phyloP scores from a whole-genome alignment of 1,140 invertebrate species.

The Bombus confusus region DNA sequence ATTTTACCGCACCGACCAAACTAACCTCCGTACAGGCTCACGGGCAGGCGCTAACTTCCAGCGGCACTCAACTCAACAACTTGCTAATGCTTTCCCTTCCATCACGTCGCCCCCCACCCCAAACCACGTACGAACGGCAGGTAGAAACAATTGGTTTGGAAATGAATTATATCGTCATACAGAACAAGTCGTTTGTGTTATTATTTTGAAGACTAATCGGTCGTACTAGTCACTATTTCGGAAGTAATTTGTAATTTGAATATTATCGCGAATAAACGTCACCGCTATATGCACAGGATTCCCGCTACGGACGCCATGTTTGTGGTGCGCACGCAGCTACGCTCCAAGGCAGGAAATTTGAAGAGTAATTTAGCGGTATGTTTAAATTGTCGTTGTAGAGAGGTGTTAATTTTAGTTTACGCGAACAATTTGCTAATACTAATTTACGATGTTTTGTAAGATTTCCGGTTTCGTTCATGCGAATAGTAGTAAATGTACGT shows the following conservation, averaged over 20 bases:
- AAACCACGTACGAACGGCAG: background rate
- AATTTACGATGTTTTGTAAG: background rate
- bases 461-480: background rate
- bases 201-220: background rate
- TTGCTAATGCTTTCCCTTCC: constrained; percentile 65
- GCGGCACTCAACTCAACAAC: constrained; percentile 58
- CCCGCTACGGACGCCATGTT: constrained; percentile 41
- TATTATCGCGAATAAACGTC: background rate
- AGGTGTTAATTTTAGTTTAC: background rate
- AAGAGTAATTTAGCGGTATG: background rate
- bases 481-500: background rate
- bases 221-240: background rate
- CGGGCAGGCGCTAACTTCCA: constrained; percentile 64
- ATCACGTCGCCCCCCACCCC: constrained; percentile 32
- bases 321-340: background rate
- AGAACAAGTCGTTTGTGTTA: background rate
- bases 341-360: background rate
- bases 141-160: constrained; percentile 4
- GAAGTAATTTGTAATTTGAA: background rate
- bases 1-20: constrained; percentile 2
- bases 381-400: background rate
- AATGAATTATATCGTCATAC: background rate
- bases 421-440: background rate
- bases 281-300: background rate
- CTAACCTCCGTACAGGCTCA: constrained; percentile 47